Evolutionary conservation across 2,888 invertebrate genomes (phyloP).

Genomic region (Poecilobothrus nobilitatus): DNA sequence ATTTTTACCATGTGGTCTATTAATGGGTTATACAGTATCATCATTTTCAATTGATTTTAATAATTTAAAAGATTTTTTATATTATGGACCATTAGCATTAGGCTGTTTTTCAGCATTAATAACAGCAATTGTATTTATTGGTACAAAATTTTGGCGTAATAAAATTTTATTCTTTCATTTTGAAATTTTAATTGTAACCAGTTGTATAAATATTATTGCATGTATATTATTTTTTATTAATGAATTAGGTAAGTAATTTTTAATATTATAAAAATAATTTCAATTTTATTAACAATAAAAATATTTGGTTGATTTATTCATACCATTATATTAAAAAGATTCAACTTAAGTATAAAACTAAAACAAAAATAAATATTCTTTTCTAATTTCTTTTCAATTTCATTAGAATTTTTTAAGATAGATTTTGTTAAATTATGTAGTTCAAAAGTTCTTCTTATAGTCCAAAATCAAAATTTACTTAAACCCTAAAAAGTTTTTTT

Average conservation of each 20-base stretch:
- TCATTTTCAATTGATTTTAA: constrained; percentile 33
- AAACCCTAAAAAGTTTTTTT: too few relatives aligned
- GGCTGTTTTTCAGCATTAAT: constrained; percentile 30
- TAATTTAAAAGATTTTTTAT: constrained; percentile 24
- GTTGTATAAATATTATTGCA: constrained; percentile 32
- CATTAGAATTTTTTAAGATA: too few relatives aligned
- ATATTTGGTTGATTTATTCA: too few relatives aligned
- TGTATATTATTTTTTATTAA: constrained; percentile 38
- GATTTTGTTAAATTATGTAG: too few relatives aligned
- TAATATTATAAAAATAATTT: too few relatives aligned
- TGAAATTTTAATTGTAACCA: constrained; percentile 29
- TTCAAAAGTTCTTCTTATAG: too few relatives aligned
- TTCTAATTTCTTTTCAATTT: too few relatives aligned
- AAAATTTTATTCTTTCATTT: constrained; percentile 37
- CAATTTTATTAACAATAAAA: too few relatives aligned
- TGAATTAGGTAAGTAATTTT: constrained; percentile 34
- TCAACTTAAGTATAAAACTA: too few relatives aligned
- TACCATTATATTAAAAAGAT: too few relatives aligned
- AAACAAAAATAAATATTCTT: too few relatives aligned
- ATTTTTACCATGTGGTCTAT: constrained; percentile 35
- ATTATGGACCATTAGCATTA: constrained; percentile 36
- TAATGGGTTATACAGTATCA: constrained; percentile 37
- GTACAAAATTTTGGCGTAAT: constrained; percentile 30
- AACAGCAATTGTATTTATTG: constrained; percentile 28
- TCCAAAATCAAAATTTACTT: too few relatives aligned